Evolutionary conservation across 2,113 vertebrate species (phyloP).

Genomic region (Notarius quadriscutis): DNA sequence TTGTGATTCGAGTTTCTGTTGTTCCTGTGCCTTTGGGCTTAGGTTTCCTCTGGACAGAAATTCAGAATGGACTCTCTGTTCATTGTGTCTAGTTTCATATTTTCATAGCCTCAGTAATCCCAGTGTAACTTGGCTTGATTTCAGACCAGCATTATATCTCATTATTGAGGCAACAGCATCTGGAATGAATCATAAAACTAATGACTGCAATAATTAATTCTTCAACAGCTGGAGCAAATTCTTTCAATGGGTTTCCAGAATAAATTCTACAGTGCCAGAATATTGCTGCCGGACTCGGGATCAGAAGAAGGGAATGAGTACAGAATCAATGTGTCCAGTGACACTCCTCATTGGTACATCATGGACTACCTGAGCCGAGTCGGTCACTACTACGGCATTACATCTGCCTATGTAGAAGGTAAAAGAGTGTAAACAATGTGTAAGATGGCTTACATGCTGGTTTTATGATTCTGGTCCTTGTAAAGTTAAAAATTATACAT

Average conservation of each 20-base stretch:
- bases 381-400: conserved; percentile 65
- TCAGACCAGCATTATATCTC: neutral
- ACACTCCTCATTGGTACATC: conserved; percentile 81
- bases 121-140: neutral
- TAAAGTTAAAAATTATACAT: neutral
- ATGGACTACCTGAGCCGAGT: conserved; percentile 74
- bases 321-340: conserved; percentile 77
- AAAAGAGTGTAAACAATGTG: conserved; percentile 21
- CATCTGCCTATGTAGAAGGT: conserved; percentile 69
- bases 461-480: neutral
- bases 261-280: conserved; percentile 75
- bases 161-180: neutral
- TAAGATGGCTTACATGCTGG: neutral
- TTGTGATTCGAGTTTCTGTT: neutral
- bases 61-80: neutral
- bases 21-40: neutral
- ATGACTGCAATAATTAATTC: neutral
- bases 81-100: neutral
- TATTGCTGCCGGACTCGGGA: conserved; percentile 26
- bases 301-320: conserved; percentile 58
- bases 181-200: neutral
- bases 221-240: conserved; percentile 67
- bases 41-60: neutral
- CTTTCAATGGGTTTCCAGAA: conserved; percentile 73
- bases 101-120: neutral